Evolutionary conservation across 2,113 vertebrate species (phyloP).

Genomic region (Spea multiplicata): DNA sequence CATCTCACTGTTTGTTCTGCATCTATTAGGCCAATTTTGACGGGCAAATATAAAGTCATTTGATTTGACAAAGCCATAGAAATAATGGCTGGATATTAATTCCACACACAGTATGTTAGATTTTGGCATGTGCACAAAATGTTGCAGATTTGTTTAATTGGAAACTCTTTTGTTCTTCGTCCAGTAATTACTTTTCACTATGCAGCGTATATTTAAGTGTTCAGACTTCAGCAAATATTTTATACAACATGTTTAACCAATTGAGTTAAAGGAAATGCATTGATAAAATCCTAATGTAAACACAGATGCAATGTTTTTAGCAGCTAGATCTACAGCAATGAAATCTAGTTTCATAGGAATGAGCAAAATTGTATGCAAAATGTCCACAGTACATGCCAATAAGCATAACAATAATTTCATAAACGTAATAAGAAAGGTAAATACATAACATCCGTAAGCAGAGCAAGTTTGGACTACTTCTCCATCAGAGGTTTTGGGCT

Average conservation of each 20-base stretch:
- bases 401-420: too few species aligned
- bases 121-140: constrained; percentile 12
- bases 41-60: constrained; percentile 23
- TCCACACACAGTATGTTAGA: neutral
- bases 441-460: too few species aligned
- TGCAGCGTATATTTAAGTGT: constrained; percentile 22
- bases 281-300: too few species aligned
- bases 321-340: too few species aligned
- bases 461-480: too few species aligned
- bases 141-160: constrained; percentile 17
- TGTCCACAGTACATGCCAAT: too few species aligned
- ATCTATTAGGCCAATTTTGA: constrained; percentile 1
- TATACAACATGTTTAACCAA: neutral
- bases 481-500: too few species aligned
- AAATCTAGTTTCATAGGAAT: too few species aligned
- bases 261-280: neutral
- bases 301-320: too few species aligned
- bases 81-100: constrained; percentile 20
- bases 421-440: too few species aligned
- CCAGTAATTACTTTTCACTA: constrained; percentile 14
- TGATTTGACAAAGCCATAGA: constrained; percentile 12
- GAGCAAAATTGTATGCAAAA: too few species aligned
- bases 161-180: constrained; percentile 14
- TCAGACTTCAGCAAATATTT: constrained; percentile 12
- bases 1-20: neutral